phyloP scores from a whole-genome alignment of 1,140 invertebrate species.

The Drosophila lini region DNA sequence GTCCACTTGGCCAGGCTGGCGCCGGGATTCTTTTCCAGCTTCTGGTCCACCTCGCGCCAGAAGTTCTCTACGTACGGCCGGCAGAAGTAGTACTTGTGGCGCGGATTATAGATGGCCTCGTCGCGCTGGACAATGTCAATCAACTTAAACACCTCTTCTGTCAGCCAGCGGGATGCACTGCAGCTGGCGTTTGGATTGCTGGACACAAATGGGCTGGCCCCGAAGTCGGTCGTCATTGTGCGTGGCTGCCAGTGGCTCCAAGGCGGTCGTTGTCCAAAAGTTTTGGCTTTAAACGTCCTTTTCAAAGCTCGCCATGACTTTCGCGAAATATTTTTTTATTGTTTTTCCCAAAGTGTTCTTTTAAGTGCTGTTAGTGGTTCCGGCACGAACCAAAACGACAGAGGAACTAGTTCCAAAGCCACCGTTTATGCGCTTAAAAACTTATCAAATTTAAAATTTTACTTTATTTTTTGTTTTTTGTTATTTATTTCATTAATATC shows the following conservation, averaged over 20 bases:
- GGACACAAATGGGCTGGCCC: constrained; percentile 51
- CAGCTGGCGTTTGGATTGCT: constrained; percentile 58
- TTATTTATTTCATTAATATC: too few relatives aligned
- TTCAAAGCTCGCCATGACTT: constrained; percentile 24
- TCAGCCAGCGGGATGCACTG: constrained; percentile 73
- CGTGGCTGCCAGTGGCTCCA: neutral
- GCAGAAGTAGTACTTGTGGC: constrained; percentile 82
- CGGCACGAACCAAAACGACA: constrained; percentile 1
- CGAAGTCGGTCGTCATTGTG: constrained; percentile 64
- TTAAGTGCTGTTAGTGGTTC: constrained; percentile 28
- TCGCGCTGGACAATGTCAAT: constrained; percentile 80
- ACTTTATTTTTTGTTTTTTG: too few relatives aligned
- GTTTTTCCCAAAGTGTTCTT: constrained; percentile 42
- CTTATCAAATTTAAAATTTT: neutral
- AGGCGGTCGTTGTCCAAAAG: neutral
- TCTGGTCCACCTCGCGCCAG: constrained; percentile 79
- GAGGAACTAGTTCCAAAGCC: constrained; percentile 1
- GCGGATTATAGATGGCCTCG: constrained; percentile 82
- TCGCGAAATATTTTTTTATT: constrained; percentile 38
- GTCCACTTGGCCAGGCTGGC: constrained; percentile 84
- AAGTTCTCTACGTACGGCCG: constrained; percentile 83
- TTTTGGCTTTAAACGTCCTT: constrained; percentile 4
- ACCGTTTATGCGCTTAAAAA: neutral
- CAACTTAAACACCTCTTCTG: constrained; percentile 79
- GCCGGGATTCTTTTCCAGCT: constrained; percentile 82